Evolutionary conservation across 2,113 vertebrate species (phyloP).

Genomic region (Spheniscus mendiculus): DNA sequence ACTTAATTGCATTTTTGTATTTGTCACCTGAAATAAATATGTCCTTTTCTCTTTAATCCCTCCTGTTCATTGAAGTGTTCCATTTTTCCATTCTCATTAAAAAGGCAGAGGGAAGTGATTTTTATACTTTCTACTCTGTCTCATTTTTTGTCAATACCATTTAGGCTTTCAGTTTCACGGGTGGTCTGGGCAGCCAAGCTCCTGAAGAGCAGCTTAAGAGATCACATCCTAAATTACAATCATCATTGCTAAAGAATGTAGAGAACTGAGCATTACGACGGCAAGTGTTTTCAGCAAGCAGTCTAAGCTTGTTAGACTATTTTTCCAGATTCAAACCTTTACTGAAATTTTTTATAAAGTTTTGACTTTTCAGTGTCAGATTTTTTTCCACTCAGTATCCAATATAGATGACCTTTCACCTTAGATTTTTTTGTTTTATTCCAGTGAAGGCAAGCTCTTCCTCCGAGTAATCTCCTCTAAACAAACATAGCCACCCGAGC

Average conservation of each 20-base stretch:
- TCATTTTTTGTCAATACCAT: neutral
- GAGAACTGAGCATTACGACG: neutral
- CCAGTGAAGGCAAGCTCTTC: neutral
- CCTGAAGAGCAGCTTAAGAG: neutral
- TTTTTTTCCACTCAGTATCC: neutral
- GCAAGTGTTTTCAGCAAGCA: neutral
- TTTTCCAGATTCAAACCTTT: neutral
- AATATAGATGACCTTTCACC: neutral
- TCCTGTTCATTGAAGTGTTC: neutral
- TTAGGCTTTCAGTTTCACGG: neutral
- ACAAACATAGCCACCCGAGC: fast-evolving
- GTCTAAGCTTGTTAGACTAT: neutral
- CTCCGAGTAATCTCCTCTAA: neutral
- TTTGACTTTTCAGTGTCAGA: neutral
- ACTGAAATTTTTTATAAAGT: neutral
- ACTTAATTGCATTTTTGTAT: neutral
- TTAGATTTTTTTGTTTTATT: neutral
- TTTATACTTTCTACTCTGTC: neutral
- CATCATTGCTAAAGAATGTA: neutral
- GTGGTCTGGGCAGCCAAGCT: neutral
- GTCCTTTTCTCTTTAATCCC: neutral
- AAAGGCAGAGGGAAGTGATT: neutral
- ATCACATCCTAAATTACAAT: neutral
- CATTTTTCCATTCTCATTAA: neutral
- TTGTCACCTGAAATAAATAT: neutral